Conservation (phyloP, 2,888 invertebrate species). For the Luperina nickerlii region DNA sequence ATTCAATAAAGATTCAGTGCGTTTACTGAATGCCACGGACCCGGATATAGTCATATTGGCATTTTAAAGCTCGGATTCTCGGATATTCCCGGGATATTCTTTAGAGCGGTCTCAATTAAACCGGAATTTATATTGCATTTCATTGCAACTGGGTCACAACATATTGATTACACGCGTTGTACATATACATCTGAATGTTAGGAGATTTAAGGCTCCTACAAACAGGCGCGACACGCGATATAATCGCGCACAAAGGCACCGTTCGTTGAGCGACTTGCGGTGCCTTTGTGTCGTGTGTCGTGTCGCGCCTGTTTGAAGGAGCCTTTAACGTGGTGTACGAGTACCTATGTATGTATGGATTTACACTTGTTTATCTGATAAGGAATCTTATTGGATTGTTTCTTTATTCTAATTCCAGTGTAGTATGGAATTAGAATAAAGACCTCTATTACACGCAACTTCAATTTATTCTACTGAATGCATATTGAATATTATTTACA, state of each 20-base stretch:
- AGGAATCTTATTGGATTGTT: conserved; percentile 2
- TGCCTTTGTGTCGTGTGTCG: too few species aligned
- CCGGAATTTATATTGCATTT: conserved; percentile 41
- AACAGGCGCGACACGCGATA: too few species aligned
- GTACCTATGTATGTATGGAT: background rate
- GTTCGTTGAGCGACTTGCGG: too few species aligned
- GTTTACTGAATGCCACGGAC: conserved; percentile 23
- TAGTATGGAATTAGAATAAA: background rate
- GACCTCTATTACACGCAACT: conserved; percentile 9
- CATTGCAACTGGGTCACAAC: conserved; percentile 47
- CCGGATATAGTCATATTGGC: conserved; percentile 42
- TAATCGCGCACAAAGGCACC: too few species aligned
- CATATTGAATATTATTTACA: conserved; percentile 33
- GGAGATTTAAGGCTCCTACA: too few species aligned
- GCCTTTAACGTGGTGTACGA: conserved; percentile 20
- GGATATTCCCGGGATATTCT: conserved; percentile 15
- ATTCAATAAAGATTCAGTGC: conserved; percentile 27
- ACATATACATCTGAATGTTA: background rate
- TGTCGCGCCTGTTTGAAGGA: background rate
- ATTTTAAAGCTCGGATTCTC: conserved; percentile 28
- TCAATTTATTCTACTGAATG: conserved; percentile 22
- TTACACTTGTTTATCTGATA: background rate
- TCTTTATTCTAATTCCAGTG: too few species aligned
- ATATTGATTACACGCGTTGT: background rate
- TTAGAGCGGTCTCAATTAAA: conserved; percentile 42